Conservation (phyloP, 2,797 vertebrate genomes). For the Diceros bicornis region DNA sequence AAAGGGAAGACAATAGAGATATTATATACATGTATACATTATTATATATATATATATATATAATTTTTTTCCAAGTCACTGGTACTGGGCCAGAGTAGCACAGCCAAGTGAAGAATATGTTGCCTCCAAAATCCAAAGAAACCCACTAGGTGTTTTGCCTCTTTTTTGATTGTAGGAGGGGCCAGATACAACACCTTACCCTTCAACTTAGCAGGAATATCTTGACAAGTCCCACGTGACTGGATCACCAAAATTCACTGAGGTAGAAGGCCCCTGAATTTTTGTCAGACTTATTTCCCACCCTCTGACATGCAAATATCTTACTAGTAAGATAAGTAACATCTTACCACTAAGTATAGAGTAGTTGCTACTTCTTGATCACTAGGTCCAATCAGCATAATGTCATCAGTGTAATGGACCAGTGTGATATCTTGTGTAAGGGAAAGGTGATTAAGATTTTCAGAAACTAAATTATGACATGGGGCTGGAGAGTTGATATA, state of each 20-base stretch:
- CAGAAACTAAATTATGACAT: neutral
- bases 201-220: neutral
- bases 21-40: neutral
- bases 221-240: neutral
- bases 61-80: neutral
- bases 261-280: neutral
- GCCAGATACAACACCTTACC: neutral
- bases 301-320: neutral
- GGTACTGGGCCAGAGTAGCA: neutral
- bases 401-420: neutral
- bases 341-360: neutral
- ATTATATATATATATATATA: neutral
- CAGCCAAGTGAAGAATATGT: neutral
- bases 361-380: neutral
- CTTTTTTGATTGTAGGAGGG: neutral
- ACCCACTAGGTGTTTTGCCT: neutral
- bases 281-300: conserved; percentile 16
- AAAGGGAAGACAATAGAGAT: neutral
- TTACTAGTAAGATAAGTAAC: neutral
- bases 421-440: neutral
- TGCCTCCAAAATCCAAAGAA: conserved; percentile 4
- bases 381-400: neutral
- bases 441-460: neutral
- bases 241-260: neutral
- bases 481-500: neutral